Percentiles rank a stretch among this genome's conserved stretches.
Conservation (phyloP, 1,140 invertebrate species). For the Drosophila malerkotliana region DNA sequence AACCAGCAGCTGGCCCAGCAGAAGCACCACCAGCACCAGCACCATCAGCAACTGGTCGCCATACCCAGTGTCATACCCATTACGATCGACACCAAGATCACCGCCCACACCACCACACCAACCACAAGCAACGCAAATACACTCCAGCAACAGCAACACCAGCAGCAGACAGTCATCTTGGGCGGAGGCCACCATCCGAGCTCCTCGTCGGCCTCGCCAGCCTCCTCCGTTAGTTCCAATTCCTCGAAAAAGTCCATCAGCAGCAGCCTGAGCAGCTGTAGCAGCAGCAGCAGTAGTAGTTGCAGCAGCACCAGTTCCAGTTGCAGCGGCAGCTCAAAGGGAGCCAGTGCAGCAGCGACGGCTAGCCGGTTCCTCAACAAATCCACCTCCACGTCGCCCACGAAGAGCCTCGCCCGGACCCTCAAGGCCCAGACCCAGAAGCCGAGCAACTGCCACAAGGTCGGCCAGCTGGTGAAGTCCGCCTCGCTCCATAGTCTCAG, state of each 20-base stretch:
- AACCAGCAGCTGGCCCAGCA: conserved; percentile 63
- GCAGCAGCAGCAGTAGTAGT: conserved; percentile 55
- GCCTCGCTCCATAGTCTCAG: conserved; percentile 75
- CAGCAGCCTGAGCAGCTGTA: conserved; percentile 66
- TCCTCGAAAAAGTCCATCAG: conserved; percentile 74
- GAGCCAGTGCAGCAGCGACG: conserved; percentile 50
- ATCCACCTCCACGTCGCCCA: conserved; percentile 64
- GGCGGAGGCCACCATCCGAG: conserved; percentile 31
- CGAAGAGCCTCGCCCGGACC: conserved; percentile 59
- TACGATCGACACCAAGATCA: conserved; percentile 68
- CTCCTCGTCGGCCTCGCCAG: conserved; percentile 74
- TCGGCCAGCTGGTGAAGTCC: conserved; percentile 74
- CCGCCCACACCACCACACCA: not conserved
- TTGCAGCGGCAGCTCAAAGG: conserved; percentile 40
- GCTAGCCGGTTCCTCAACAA: conserved; percentile 63
- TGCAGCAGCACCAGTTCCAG: conserved; percentile 28
- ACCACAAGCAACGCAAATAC: conserved; percentile 60
- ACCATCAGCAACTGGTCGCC: conserved; percentile 48
- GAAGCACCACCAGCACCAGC: conserved; percentile 57
- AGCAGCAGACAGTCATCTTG: conserved; percentile 51
- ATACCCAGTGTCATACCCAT: conserved; percentile 68
- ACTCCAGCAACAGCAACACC: conserved; percentile 50
- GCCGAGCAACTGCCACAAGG: conserved; percentile 43
- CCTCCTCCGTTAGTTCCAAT: conserved; percentile 76
- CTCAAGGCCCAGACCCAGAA: conserved; percentile 68